These are phyloP conservation scores for Anadara kagoshimensis DNA, from an alignment of 1,140 invertebrate species.

Conservation along the genomic window DNA sequence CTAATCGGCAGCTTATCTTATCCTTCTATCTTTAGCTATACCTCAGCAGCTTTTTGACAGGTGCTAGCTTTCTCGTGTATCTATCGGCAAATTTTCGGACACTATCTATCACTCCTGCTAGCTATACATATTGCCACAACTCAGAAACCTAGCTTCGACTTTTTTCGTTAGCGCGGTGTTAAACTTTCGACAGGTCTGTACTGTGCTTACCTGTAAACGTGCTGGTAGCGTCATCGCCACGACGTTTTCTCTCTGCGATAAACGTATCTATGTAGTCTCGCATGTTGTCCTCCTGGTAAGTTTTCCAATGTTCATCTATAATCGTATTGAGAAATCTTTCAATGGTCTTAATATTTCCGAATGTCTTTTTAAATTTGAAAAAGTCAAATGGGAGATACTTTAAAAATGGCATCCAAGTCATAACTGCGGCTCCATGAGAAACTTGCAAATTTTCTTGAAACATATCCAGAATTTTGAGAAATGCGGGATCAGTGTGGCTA, in stretches of 20 bases:
- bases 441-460: slow-evolving; percentile 3
- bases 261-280: slow-evolving; percentile 44
- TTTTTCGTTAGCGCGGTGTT: too few relatives aligned
- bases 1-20: too few relatives aligned
- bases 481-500: slow-evolving; percentile 8
- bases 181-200: too few relatives aligned
- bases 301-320: slow-evolving; percentile 9
- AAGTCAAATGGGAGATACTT: not conserved
- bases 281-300: slow-evolving; percentile 37
- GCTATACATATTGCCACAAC: too few relatives aligned
- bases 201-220: slow-evolving; percentile 31
- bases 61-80: too few relatives aligned
- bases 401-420: slow-evolving; percentile 1
- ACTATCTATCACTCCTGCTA: too few relatives aligned
- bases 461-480: slow-evolving; percentile 2
- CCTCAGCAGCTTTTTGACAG: too few relatives aligned
- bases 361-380: not conserved
- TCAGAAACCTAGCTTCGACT: too few relatives aligned
- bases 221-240: not conserved
- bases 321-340: not conserved
- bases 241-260: slow-evolving; percentile 35
- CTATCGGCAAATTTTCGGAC: too few relatives aligned
- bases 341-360: not conserved
- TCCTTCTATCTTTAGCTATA: too few relatives aligned
- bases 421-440: not conserved